Base-by-base conservation (phyloP, 2,113 vertebrate genomes). In the Passer domesticus region DNA sequence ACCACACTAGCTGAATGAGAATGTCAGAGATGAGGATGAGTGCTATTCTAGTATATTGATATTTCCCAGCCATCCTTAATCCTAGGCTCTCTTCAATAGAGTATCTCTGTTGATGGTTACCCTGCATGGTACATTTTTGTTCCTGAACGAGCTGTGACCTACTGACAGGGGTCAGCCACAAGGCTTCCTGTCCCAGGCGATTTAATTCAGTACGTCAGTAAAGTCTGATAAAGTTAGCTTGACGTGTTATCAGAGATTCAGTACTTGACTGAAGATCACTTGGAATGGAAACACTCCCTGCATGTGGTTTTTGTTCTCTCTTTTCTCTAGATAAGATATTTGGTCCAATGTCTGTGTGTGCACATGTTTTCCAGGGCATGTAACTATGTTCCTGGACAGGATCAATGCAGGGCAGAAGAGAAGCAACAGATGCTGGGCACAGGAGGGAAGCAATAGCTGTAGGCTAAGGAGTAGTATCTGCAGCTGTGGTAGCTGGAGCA, bases 271-370 rank as follows among this genome's bases (percentile, higher is more conserved):
- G 87, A 89, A 80, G 76, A 78, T 87, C 72, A 60, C 12, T 14
- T 9, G 19, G 74, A 84, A 81, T 4, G 9, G 89, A 64, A 92
- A 68, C 82, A 82, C 35, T 68, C 69, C 73, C 43, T 75, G 7
- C 66, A 35, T 89, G 8, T 66, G 39, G 33, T 92, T 95, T 87
- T 67, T 50, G 60, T 75, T 25, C 43, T 70, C 4, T 47, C 12
- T 63, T 87, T 41, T 69, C 20, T 82, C 25, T 59, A 87, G 93
- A 78, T 89, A 81, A 92, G 87, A 74, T 95, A 84, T 4, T 89
- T 92, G 60, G 73, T 96, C 84, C 90, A 89, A 72, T 91, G 52
- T 82, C 60, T 90, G 37, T 68, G 37, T 60, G 22, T 39, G 17
- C 30, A 39, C 23, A 41, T 78, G 28, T 30, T 83, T 81, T 92